phyloP scores from a whole-genome alignment of 2,888 invertebrate genomes.

The Apotomis capreana region DNA sequence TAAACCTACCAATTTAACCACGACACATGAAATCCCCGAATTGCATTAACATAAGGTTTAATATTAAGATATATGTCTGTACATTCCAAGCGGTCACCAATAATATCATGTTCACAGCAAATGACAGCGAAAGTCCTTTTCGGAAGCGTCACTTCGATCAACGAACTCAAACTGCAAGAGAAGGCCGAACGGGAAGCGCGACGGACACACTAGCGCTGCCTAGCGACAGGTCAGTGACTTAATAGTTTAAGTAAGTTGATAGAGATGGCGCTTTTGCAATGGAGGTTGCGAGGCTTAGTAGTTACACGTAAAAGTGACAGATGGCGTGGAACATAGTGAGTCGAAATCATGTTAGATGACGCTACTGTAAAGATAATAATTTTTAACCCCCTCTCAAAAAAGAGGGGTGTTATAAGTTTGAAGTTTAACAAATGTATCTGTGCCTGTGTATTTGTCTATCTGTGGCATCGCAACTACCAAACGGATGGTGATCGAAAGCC shows the following conservation, averaged over 20 bases:
- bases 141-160: constrained; percentile 88
- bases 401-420: too few species aligned
- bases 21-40: background rate
- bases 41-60: background rate
- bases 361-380: too few species aligned
- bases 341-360: background rate
- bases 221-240: constrained; percentile 54
- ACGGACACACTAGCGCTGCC: constrained; percentile 80
- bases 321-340: constrained; percentile 44
- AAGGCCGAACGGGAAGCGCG: constrained; percentile 85
- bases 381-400: too few species aligned
- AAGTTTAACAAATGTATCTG: too few species aligned
- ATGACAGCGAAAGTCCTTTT: constrained; percentile 89
- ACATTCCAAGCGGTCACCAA: constrained; percentile 14
- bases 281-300: constrained; percentile 10
- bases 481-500: too few species aligned
- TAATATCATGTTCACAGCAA: constrained; percentile 69
- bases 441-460: too few species aligned
- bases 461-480: too few species aligned
- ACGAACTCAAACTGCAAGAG: constrained; percentile 88
- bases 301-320: constrained; percentile 34
- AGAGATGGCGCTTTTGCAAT: constrained; percentile 48
- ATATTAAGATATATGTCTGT: background rate
- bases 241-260: background rate
- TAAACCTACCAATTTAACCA: background rate